phyloP scores from a whole-genome alignment of 1,140 invertebrate genomes.

The Papilio aristodemus region DNA sequence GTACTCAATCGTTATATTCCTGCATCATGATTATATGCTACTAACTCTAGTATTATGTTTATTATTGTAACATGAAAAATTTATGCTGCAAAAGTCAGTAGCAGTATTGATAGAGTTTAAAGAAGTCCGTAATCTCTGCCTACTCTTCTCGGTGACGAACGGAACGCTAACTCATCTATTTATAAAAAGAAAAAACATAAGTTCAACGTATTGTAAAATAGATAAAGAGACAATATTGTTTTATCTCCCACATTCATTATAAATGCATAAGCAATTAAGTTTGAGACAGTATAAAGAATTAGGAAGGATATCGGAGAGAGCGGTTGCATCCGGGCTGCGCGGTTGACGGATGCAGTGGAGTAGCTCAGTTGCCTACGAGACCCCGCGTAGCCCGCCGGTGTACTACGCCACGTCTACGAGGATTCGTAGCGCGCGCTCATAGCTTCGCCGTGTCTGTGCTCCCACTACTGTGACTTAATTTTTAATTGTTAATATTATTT shows the following conservation, averaged over 20 bases:
- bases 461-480: not conserved
- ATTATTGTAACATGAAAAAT: too few species aligned
- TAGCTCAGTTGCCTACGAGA: slow-evolving; percentile 46
- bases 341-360: slow-evolving; percentile 42
- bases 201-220: not conserved
- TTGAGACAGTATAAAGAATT: slow-evolving; percentile 41
- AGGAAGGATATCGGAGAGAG: slow-evolving; percentile 34
- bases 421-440: slow-evolving; percentile 18
- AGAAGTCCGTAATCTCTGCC: too few species aligned
- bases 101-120: too few species aligned
- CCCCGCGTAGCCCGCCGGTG: slow-evolving; percentile 35
- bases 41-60: too few species aligned
- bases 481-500: slow-evolving; percentile 20
- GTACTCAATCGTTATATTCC: too few species aligned
- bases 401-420: slow-evolving; percentile 5
- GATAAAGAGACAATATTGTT: slow-evolving; percentile 5
- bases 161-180: not conserved
- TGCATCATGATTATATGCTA: too few species aligned
- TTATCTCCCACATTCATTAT: slow-evolving; percentile 33
- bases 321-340: slow-evolving; percentile 39
- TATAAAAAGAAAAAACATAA: not conserved
- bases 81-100: too few species aligned
- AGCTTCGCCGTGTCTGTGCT: not conserved
- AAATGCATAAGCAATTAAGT: slow-evolving; percentile 47
- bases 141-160: too few species aligned